Evolutionary conservation across 2,113 vertebrate species (phyloP), one percentile per base, ranked within the genome.

Genomic region (Xenus cinereus): DNA sequence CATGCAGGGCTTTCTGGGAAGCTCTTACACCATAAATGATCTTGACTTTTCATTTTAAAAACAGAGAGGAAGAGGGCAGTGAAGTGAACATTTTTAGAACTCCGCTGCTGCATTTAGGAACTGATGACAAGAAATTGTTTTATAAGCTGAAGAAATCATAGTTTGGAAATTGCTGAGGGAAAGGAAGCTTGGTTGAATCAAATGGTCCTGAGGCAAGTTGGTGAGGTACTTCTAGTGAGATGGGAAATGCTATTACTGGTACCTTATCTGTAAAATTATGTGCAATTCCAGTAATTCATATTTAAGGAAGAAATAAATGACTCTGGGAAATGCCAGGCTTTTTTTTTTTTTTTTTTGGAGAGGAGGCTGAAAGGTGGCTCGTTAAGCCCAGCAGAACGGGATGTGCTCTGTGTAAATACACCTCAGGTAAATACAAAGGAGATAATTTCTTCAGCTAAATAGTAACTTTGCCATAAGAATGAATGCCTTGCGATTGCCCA

Each of bases 381-480:
- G 3, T 74, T 48, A 84, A 86, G 20, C 37, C 12, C 67, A 18
- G 35, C 0, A 15, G 19, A 33, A 82, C 53, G 13, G 2, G 10
- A 1, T 59, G 26, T 92, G 17, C 37, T 90, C 26, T 85, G 15
- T 76, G 13, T 37, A 57, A 64, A 33, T 62, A 50, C 3, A 46
- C 7, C 8, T 26, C 23, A 6, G 12, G 6, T 60, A 85, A 85
- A 27, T 12, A 28, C 10, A 73, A 21, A 84, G 18, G 20, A 46
- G 48, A 7, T 14, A 7, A 3, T 74, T 84, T 71, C 60, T 71
- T 72, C 12, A 39, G 23, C n/a, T 63, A 27, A 74, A 63, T 6
- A 41, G 1, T 9, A 48, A 15, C 0, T 0, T n/a, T 89, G 7
- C 24, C 7, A 0, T 67, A 41, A 46, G 26, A 89, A 82, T 62